Evolutionary conservation across 1,140 invertebrate genomes (phyloP).

Genomic region (Bathynomus jamesi): DNA sequence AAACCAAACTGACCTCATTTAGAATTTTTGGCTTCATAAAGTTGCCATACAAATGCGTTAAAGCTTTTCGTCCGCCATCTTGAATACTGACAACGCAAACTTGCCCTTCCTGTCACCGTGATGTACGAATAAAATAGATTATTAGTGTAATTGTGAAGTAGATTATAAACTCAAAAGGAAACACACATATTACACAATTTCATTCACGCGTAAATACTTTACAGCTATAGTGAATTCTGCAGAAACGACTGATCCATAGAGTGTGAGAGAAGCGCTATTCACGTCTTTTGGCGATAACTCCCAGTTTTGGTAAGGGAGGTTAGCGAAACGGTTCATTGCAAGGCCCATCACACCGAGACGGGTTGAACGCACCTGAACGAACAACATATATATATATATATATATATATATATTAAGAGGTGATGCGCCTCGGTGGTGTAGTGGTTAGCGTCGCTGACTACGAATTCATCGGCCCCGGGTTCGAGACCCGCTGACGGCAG

Average conservation of each 20-base stretch:
- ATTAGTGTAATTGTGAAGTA: too few relatives aligned
- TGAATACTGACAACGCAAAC: slow-evolving; percentile 52
- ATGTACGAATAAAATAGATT: too few relatives aligned
- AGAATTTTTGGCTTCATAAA: slow-evolving; percentile 50
- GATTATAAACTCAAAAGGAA: too few relatives aligned
- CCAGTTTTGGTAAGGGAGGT: slow-evolving; percentile 77
- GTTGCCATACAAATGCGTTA: slow-evolving; percentile 50
- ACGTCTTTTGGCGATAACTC: slow-evolving; percentile 54
- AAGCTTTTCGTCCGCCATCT: slow-evolving; percentile 49
- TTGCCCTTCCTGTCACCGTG: slow-evolving; percentile 48
- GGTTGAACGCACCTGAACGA: slow-evolving; percentile 59
- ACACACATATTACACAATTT: too few relatives aligned
- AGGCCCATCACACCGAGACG: slow-evolving; percentile 65
- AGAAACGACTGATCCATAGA: slow-evolving; percentile 60
- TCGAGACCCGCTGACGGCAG: too few relatives aligned
- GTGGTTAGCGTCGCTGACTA: too few relatives aligned
- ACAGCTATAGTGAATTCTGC: slow-evolving; percentile 58
- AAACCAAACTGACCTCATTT: slow-evolving; percentile 50
- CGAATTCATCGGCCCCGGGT: too few relatives aligned
- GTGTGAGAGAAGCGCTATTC: slow-evolving; percentile 46
- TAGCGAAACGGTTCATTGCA: slow-evolving; percentile 62
- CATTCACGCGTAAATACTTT: too few relatives aligned
- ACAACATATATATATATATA: too few relatives aligned
- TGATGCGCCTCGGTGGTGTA: too few relatives aligned
- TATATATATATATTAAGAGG: too few relatives aligned